phyloP scores from a whole-genome alignment of 2,888 invertebrate genomes.

The Spodoptera littoralis region DNA sequence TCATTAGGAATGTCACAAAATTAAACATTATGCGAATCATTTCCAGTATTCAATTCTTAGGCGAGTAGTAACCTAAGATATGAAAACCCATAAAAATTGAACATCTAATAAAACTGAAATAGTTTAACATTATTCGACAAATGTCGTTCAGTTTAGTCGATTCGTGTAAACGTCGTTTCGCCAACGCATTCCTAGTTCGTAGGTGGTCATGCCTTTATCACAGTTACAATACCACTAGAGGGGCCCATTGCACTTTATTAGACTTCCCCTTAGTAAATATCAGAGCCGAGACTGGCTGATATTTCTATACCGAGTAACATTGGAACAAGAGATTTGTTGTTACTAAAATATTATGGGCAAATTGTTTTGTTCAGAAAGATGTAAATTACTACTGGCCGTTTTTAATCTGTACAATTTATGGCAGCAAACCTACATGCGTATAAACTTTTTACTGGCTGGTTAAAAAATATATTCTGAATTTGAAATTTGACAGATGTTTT shows the following conservation, averaged over 20 bases:
- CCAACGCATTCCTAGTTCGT: conserved; percentile 76
- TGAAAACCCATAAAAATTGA: too few species aligned
- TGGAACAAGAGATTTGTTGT: conserved; percentile 37
- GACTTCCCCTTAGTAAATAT: conserved; percentile 79
- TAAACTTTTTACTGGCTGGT: too few species aligned
- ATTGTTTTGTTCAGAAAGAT: conserved; percentile 32
- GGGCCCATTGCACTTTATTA: conserved; percentile 76
- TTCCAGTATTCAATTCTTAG: too few species aligned
- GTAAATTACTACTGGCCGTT: conserved; percentile 33
- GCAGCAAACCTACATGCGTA: too few species aligned
- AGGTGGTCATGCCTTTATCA: conserved; percentile 85
- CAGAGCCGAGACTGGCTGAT: conserved; percentile 54
- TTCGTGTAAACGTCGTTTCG: conserved; percentile 54
- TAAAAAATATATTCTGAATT: too few species aligned
- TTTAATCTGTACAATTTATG: too few species aligned
- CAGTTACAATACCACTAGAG: conserved; percentile 72
- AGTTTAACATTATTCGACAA: background rate
- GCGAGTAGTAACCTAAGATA: too few species aligned
- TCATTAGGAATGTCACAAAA: too few species aligned
- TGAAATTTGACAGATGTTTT: too few species aligned
- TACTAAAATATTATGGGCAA: conserved; percentile 16
- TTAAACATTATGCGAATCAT: too few species aligned
- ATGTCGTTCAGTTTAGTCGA: conserved; percentile 30
- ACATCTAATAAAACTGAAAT: background rate
- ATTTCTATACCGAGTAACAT: conserved; percentile 47